Percentiles rank a stretch among this genome's conserved stretches.
Evolutionary conservation across 2,113 vertebrate genomes (phyloP).

Genomic region (Atlantisia rogersi): DNA sequence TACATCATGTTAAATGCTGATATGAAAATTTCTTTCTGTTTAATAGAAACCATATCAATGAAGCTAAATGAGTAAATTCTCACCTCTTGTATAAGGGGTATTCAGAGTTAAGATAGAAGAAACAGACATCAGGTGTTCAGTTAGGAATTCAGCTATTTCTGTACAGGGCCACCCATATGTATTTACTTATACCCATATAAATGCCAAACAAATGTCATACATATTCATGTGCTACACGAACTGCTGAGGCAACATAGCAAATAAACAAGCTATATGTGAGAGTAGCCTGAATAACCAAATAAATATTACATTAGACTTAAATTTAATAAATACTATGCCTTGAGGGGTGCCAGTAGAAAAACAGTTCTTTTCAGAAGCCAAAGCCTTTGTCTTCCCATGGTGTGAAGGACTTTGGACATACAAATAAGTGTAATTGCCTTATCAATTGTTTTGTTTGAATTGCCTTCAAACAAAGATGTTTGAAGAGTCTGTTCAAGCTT

Average conservation of each 20-base stretch:
- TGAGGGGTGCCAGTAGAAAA: not conserved
- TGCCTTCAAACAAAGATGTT: not conserved
- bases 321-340: not conserved
- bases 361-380: fast-evolving
- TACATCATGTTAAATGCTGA: not conserved
- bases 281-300: not conserved
- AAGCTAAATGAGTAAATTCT: not conserved
- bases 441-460: no score
- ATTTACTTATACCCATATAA: not conserved
- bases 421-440: not conserved
- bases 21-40: not conserved
- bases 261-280: not conserved
- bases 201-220: not conserved
- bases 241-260: not conserved
- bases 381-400: not conserved
- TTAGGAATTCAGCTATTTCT: not conserved
- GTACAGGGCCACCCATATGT: fast-evolving
- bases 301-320: not conserved
- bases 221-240: not conserved
- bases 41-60: not conserved
- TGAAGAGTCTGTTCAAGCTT: not conserved
- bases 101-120: not conserved
- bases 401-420: not conserved
- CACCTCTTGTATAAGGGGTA: not conserved
- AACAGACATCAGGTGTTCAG: not conserved